These are phyloP conservation scores for Panagrolaimus sp. DNA, from an alignment of 1,140 invertebrate genomes.

Conservation along the genomic window DNA sequence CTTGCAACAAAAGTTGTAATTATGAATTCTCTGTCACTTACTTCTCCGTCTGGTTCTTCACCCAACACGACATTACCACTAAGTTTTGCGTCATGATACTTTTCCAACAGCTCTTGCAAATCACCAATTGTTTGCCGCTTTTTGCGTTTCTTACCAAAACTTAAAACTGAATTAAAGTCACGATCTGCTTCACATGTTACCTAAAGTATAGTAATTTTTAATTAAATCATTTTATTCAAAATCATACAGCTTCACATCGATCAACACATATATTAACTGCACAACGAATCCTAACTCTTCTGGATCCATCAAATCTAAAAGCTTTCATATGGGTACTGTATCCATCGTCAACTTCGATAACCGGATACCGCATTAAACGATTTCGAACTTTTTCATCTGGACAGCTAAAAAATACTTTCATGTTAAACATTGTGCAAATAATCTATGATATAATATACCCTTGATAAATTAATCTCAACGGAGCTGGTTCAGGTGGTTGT, in stretches of 20 bases:
- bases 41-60: slow-evolving; percentile 3
- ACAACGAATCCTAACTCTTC: slow-evolving; percentile 53
- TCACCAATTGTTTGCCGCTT: slow-evolving; percentile 2
- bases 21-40: background rate
- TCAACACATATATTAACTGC: slow-evolving; percentile 56
- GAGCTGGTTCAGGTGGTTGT: slow-evolving; percentile 49
- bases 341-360: slow-evolving; percentile 40
- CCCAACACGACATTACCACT: background rate
- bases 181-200: slow-evolving; percentile 5
- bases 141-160: background rate
- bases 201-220: background rate
- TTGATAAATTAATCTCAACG: slow-evolving; percentile 45
- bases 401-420: slow-evolving; percentile 43
- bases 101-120: slow-evolving; percentile 9
- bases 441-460: slow-evolving; percentile 40
- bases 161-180: background rate
- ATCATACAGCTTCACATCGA: slow-evolving; percentile 29
- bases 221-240: slow-evolving; percentile 21
- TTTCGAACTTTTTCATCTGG: slow-evolving; percentile 46
- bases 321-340: slow-evolving; percentile 56
- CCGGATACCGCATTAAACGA: slow-evolving; percentile 43
- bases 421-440: slow-evolving; percentile 10
- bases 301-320: slow-evolving; percentile 56
- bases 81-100: slow-evolving; percentile 9
- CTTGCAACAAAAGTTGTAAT: no score